Evolutionary conservation across 1,140 invertebrate species (phyloP).

Genomic region (Telenomus remus): DNA sequence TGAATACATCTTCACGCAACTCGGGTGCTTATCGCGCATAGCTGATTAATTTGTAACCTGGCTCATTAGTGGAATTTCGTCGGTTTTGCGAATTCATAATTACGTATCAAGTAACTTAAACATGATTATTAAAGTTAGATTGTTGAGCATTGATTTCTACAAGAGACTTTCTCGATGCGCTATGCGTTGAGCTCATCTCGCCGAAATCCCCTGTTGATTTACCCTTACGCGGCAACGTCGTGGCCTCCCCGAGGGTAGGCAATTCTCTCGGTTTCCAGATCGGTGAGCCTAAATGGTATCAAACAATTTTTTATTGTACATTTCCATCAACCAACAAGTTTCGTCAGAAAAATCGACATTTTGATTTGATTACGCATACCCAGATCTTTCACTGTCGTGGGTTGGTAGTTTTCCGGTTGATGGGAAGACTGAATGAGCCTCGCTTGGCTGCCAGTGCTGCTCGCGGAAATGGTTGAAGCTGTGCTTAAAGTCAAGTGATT

Average conservation of each 20-base stretch:
- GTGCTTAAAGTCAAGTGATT: constrained; percentile 95
- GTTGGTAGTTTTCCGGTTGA: constrained; percentile 91
- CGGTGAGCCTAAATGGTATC: constrained; percentile 67
- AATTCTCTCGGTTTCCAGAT: constrained; percentile 74
- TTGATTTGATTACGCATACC: constrained; percentile 79
- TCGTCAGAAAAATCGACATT: neutral
- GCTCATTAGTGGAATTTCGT: constrained; percentile 29
- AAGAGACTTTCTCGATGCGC: constrained; percentile 74
- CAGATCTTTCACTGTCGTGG: constrained; percentile 88
- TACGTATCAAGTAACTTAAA: constrained; percentile 67
- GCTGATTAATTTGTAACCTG: constrained; percentile 38
- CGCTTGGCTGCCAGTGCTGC: constrained; percentile 94
- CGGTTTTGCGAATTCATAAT: constrained; percentile 43
- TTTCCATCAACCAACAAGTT: constrained; percentile 8
- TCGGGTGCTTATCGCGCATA: constrained; percentile 42
- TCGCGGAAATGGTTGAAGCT: constrained; percentile 93
- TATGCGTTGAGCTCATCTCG: constrained; percentile 72
- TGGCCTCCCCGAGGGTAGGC: constrained; percentile 73
- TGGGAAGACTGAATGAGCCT: constrained; percentile 94
- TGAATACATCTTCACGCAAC: constrained; percentile 48
- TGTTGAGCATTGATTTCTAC: constrained; percentile 76
- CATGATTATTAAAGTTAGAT: constrained; percentile 75
- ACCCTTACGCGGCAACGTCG: constrained; percentile 74
- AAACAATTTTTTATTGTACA: neutral
- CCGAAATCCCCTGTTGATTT: constrained; percentile 73